Evolutionary conservation across 2,888 invertebrate species (phyloP).

Genomic region (Lacanobia wlatinum): DNA sequence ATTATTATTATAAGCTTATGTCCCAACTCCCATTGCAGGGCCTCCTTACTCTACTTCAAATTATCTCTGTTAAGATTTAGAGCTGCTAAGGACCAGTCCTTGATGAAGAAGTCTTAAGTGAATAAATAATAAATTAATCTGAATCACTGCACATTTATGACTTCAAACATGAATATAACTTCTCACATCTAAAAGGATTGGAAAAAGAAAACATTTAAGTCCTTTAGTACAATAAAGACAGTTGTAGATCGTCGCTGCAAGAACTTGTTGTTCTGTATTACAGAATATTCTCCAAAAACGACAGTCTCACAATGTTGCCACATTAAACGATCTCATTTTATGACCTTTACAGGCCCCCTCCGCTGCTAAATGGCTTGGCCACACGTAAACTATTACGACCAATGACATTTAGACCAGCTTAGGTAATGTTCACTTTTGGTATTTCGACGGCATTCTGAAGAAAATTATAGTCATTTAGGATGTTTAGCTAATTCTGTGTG

Average conservation of each 20-base stretch:
- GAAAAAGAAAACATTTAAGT: no score
- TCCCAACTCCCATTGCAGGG: not conserved
- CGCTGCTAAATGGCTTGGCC: conserved; percentile 18
- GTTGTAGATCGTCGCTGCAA: not conserved
- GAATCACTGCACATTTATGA: no score
- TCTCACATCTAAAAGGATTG: no score
- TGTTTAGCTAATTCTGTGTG: not conserved
- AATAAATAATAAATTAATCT: no score
- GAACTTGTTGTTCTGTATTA: not conserved
- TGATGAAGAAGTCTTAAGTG: not conserved
- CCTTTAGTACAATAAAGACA: no score
- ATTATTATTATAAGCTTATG: not conserved
- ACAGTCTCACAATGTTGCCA: conserved; percentile 12
- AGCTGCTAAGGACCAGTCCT: not conserved
- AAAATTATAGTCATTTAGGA: conserved; percentile 18
- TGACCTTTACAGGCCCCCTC: conserved; percentile 35
- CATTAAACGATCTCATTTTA: conserved; percentile 11
- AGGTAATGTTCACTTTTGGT: conserved; percentile 39
- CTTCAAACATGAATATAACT: no score
- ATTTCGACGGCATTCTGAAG: conserved; percentile 9
- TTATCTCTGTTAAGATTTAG: not conserved
- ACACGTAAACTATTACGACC: conserved; percentile 46
- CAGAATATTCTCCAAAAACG: not conserved
- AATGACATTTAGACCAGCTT: conserved; percentile 48
- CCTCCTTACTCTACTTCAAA: not conserved